phyloP scores from a whole-genome alignment of 1,140 invertebrate genomes.

The Conus betulinus region DNA sequence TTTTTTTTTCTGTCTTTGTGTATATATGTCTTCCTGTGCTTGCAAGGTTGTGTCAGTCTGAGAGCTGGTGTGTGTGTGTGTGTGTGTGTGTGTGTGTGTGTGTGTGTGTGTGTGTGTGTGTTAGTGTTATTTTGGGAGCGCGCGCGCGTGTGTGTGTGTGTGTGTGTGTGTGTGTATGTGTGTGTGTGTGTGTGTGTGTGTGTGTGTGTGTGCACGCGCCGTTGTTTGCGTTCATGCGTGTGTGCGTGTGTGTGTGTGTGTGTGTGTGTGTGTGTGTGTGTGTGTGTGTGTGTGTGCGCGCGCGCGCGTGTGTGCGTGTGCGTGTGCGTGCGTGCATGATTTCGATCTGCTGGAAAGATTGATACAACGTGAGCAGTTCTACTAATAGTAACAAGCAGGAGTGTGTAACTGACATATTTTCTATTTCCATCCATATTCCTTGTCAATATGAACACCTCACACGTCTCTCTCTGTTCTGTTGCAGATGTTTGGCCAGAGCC shows the following conservation, averaged over 20 bases:
- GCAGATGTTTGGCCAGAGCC: too few relatives aligned
- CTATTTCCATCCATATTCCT: neutral
- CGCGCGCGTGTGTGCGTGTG: neutral
- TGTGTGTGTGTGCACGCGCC: too few relatives aligned
- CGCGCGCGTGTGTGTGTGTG: too few relatives aligned
- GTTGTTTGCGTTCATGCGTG: too few relatives aligned
- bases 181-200: neutral
- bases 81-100: too few relatives aligned
- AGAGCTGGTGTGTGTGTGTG: too few relatives aligned
- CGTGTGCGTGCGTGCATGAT: neutral
- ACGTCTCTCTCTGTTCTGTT: too few relatives aligned
- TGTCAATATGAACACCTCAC: neutral
- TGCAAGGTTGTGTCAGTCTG: neutral
- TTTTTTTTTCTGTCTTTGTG: neutral
- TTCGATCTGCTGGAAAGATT: neutral
- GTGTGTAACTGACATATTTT: neutral
- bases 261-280: conserved; percentile 3
- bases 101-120: too few relatives aligned
- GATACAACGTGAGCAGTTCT: neutral
- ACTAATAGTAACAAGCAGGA: neutral
- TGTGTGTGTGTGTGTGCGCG: neutral
- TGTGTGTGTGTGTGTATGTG: neutral
- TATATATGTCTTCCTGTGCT: neutral
- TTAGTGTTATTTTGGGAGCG: too few relatives aligned
- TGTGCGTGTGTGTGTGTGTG: neutral